phyloP scores from a whole-genome alignment of 2,888 invertebrate genomes.

The Stenichneumon culpator region DNA sequence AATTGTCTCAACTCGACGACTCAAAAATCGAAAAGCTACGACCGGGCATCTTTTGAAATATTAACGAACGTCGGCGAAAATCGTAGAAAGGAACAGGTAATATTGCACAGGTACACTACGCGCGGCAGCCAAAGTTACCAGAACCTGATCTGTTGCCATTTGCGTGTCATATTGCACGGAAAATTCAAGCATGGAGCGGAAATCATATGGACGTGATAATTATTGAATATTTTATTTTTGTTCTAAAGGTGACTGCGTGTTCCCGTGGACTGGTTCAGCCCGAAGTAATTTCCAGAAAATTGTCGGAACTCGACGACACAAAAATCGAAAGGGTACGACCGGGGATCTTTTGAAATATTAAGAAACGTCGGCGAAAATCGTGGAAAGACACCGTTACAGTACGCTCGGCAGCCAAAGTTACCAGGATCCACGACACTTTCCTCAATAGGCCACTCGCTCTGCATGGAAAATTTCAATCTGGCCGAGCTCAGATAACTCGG shows the following conservation, averaged over 20 bases:
- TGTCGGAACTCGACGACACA: slow-evolving; percentile 41
- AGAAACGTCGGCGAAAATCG: slow-evolving; percentile 45
- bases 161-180: slow-evolving; percentile 77
- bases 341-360: slow-evolving; percentile 65
- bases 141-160: slow-evolving; percentile 42
- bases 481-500: slow-evolving; percentile 82
- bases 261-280: not conserved
- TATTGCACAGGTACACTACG: not conserved
- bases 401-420: slow-evolving; percentile 24
- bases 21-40: slow-evolving; percentile 56
- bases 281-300: slow-evolving; percentile 13
- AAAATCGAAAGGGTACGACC: slow-evolving; percentile 56
- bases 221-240: not conserved
- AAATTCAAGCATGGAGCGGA: slow-evolving; percentile 73
- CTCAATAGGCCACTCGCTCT: slow-evolving; percentile 70
- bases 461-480: slow-evolving; percentile 84
- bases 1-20: slow-evolving; percentile 31
- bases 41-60: slow-evolving; percentile 62
- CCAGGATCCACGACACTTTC: slow-evolving; percentile 57
- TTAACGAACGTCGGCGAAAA: slow-evolving; percentile 56
- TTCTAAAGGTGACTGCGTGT: not conserved
- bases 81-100: slow-evolving; percentile 32
- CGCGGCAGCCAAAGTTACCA: slow-evolving; percentile 23
- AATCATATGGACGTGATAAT: too few species aligned
- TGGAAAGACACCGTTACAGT: slow-evolving; percentile 32